Evolutionary conservation across 1,140 invertebrate genomes (phyloP).

Genomic region (Drosophila mauritiana): DNA sequence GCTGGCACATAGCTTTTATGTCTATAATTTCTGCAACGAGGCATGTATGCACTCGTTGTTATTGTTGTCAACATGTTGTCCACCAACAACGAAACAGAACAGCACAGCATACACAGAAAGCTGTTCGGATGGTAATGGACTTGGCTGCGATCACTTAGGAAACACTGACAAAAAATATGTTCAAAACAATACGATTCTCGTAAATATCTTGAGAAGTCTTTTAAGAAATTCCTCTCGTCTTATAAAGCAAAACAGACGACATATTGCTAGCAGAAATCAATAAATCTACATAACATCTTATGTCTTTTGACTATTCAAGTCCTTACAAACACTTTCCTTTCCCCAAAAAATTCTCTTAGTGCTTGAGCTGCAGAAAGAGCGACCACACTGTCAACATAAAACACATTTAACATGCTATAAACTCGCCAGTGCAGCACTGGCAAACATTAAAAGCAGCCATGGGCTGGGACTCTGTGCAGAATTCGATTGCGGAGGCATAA

Average conservation of each 20-base stretch:
- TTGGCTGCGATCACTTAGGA: constrained; percentile 62
- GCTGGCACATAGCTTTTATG: constrained; percentile 48
- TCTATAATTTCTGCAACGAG: constrained; percentile 66
- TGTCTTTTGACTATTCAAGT: no score
- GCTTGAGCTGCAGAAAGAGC: constrained; percentile 14
- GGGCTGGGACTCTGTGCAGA: constrained; percentile 1
- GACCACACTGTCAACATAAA: constrained; percentile 59
- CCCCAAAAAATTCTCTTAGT: not conserved
- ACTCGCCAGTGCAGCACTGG: constrained; percentile 31
- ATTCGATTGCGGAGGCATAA: constrained; percentile 36
- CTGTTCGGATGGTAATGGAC: constrained; percentile 26
- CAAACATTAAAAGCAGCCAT: constrained; percentile 53
- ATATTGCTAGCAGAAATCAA: no score
- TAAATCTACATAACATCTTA: no score
- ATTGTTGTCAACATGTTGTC: constrained; percentile 78
- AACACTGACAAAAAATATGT: not conserved
- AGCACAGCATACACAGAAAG: constrained; percentile 16
- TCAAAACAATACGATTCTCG: no score
- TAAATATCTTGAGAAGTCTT: no score
- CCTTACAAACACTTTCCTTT: no score
- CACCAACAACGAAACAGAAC: constrained; percentile 53
- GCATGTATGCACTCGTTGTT: constrained; percentile 56
- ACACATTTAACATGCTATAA: constrained; percentile 70
- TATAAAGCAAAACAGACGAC: no score
- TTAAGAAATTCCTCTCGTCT: no score